A percentile compares a stretch with the other conserved stretches of the same genome.
Conservation (phyloP, 2,113 vertebrate genomes). For the Benitochromis conjunctus region DNA sequence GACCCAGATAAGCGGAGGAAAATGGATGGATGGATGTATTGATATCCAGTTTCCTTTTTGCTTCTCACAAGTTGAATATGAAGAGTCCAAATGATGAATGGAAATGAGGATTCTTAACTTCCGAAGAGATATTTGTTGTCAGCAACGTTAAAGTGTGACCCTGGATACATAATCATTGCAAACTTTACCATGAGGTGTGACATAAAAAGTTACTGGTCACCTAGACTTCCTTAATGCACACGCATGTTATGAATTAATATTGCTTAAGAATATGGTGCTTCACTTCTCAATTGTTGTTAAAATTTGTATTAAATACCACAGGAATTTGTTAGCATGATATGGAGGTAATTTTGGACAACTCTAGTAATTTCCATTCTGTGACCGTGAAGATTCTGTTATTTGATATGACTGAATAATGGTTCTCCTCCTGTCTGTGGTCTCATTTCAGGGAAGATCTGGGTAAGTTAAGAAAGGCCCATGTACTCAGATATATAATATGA, state of each 20-base stretch:
- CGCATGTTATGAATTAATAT: slow-evolving; percentile 5
- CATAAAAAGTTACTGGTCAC: slow-evolving; percentile 16
- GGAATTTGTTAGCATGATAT: background rate
- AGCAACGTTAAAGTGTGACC: background rate
- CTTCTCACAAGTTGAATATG: slow-evolving; percentile 24
- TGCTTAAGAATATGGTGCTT: background rate
- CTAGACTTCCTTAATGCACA: slow-evolving; percentile 30
- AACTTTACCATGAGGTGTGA: rapidly evolving
- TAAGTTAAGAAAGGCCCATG: background rate
- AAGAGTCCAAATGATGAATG: rapidly evolving
- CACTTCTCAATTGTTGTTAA: background rate
- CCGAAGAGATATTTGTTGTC: background rate
- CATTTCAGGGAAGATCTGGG: background rate
- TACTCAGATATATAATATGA: background rate
- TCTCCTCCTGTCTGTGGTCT: background rate
- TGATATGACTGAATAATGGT: background rate
- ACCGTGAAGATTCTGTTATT: background rate
- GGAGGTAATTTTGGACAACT: background rate
- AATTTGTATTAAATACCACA: background rate
- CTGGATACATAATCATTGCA: slow-evolving; percentile 10
- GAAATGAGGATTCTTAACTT: background rate
- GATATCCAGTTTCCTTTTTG: background rate
- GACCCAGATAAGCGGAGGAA: too few species aligned
- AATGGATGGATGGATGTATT: too few species aligned
- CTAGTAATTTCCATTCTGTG: background rate